A percentile compares a stretch with the other conserved stretches of the same genome.
phyloP scores from a whole-genome alignment of 2,797 vertebrate species.

The Macroramphosus scolopax region DNA sequence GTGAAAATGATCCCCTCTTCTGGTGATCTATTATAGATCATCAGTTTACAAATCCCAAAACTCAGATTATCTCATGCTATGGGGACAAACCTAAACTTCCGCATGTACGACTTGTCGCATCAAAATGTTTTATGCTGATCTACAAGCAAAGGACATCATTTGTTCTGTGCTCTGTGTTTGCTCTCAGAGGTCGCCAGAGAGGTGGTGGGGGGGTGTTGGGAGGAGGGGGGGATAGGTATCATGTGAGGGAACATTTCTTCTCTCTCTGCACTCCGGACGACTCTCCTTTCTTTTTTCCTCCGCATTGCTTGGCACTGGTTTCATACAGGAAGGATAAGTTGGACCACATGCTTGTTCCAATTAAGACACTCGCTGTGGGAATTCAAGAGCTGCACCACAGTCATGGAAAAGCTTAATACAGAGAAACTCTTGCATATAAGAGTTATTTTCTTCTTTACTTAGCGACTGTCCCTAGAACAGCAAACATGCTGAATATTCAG shows the following conservation, averaged over 20 bases:
- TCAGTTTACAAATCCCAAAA: too few species aligned
- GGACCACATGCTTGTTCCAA: constrained; percentile 63
- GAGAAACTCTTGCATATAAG: constrained; percentile 43
- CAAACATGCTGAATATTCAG: constrained; percentile 19
- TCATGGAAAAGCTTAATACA: constrained; percentile 52
- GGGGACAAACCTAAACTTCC: too few species aligned
- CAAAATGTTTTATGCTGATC: too few species aligned
- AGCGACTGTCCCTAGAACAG: constrained; percentile 7
- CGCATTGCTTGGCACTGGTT: constrained; percentile 32
- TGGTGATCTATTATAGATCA: not conserved
- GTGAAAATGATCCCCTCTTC: constrained; percentile 1
- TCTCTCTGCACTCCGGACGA: constrained; percentile 25
- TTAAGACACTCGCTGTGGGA: constrained; percentile 64
- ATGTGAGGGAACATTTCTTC: constrained; percentile 31
- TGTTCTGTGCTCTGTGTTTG: too few species aligned
- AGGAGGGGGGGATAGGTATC: too few species aligned
- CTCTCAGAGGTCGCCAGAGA: too few species aligned
- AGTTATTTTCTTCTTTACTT: constrained; percentile 33
- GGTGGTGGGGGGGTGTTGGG: constrained; percentile 2
- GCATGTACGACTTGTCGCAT: too few species aligned
- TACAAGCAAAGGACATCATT: too few species aligned
- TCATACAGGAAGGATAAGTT: constrained; percentile 59
- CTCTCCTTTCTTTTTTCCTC: constrained; percentile 28
- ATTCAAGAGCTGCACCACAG: constrained; percentile 54
- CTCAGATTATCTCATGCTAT: too few species aligned